phyloP scores from a whole-genome alignment of 2,888 invertebrate genomes.

The Drosophila kambysellisi region DNA sequence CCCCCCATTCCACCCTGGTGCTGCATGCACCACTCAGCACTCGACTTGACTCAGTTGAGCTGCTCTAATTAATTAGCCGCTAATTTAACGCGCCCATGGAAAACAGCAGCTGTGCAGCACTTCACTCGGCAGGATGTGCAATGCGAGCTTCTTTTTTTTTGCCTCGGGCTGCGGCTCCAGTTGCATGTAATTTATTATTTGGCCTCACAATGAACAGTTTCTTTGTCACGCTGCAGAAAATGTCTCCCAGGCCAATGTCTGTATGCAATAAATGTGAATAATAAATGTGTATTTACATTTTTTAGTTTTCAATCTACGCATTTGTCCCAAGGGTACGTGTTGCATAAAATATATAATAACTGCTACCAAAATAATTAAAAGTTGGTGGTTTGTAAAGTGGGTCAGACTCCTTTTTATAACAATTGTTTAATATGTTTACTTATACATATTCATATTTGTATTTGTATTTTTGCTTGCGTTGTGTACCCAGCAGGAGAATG shows the following conservation, averaged over 20 bases:
- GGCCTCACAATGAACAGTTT: slow-evolving; percentile 15
- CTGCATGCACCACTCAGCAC: slow-evolving; percentile 12
- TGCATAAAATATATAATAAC: background rate
- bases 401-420: background rate
- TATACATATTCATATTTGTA: background rate
- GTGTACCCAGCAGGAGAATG: background rate
- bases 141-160: background rate
- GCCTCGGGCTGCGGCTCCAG: slow-evolving; percentile 4
- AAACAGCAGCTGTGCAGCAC: slow-evolving; percentile 30
- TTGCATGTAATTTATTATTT: slow-evolving; percentile 37
- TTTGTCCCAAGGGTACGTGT: background rate
- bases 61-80: slow-evolving; percentile 75
- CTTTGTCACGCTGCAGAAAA: slow-evolving; percentile 3
- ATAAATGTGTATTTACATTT: background rate
- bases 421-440: slow-evolving; percentile 7
- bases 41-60: slow-evolving; percentile 38
- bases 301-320: background rate
- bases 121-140: slow-evolving; percentile 57
- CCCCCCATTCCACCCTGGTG: background rate
- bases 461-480: background rate
- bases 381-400: background rate
- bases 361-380: background rate
- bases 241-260: background rate
- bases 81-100: slow-evolving; percentile 73
- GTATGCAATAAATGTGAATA: slow-evolving; percentile 1